Base-by-base conservation (phyloP, 2,113 vertebrate genomes). In the Triplophysa siluroides region DNA sequence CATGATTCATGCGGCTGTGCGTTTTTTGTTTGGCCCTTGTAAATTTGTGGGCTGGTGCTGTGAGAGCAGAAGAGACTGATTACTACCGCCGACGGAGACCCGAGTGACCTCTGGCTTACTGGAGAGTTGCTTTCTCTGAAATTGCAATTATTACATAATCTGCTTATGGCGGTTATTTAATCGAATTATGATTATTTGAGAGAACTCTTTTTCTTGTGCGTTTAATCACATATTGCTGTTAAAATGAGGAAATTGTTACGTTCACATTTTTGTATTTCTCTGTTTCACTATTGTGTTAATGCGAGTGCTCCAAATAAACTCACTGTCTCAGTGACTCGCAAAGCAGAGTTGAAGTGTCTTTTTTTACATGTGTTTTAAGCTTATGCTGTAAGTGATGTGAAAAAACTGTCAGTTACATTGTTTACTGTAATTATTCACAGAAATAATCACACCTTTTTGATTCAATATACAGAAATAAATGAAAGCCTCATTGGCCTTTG, bases 1-100 rank as follows among this genome's bases (percentile, higher is more conserved):
- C 85, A 33, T 94, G 94, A 95, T 93, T 95, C 92, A 95, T 94
- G 86, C 85, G 87, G 87, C 92, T 92, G 73, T 77, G 85, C 85
- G 85, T 50, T 43, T 88, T 93, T 92, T 90, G 85, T 92, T 89
- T 90, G 82, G 73, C 86, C 83, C 80, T 88, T 56, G 52, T 81
- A 83, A 85, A 83, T 78, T 88, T 73, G 83, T 87, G 67, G 67
- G 85, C 88, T 4, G 14, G 33, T 62, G 50, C 62, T 82, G 86
- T 86, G 90, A 86, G 54, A 79, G 85, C 75, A 77, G 81, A 77
- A 54, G 50, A 54, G 75, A 65, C 33, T 11, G 43, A 52, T 77
- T 63, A 62, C 41, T 62, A 19, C 18, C 0, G 9, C 61, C 24
- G 38, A 75, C n/a, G 24, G 72, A 75, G 58, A 75, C 58, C 23